phyloP scores from a whole-genome alignment of 2,888 invertebrate genomes.

The Graphium colonna region DNA sequence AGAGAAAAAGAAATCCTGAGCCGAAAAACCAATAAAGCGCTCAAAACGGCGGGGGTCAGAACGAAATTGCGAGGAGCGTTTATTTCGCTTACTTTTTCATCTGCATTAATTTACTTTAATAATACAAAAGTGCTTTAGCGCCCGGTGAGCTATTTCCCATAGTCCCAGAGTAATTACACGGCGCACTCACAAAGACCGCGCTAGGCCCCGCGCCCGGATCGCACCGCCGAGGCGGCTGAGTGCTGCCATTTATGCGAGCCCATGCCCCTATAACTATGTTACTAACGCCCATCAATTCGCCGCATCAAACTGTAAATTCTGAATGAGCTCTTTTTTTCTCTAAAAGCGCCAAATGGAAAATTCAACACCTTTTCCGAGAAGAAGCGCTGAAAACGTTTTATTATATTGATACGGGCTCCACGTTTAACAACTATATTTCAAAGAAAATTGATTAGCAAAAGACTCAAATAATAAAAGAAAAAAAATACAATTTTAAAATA shows the following conservation, averaged over 20 bases:
- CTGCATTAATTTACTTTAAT: conserved; percentile 61
- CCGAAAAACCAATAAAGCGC: conserved; percentile 1
- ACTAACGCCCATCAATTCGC: conserved; percentile 9
- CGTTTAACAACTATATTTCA: too few relatives aligned
- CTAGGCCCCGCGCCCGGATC: conserved; percentile 36
- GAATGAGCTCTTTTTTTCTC: conserved; percentile 7
- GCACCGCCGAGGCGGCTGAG: conserved; percentile 24
- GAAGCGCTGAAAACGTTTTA: too few relatives aligned
- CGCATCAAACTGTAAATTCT: conserved; percentile 11
- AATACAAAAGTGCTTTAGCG: conserved; percentile 60
- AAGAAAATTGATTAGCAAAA: too few relatives aligned
- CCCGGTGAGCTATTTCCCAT: conserved; percentile 69
- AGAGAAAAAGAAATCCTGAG: background rate
- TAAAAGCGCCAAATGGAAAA: too few relatives aligned
- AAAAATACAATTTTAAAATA: too few relatives aligned
- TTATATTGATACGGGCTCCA: too few relatives aligned
- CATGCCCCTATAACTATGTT: conserved; percentile 22
- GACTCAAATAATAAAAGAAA: too few relatives aligned
- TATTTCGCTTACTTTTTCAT: conserved; percentile 36
- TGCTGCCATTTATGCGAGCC: conserved; percentile 20
- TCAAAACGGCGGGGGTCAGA: background rate
- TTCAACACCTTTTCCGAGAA: too few relatives aligned
- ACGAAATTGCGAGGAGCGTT: conserved; percentile 18
- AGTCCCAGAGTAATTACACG: conserved; percentile 74
- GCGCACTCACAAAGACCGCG: conserved; percentile 59